Base-by-base conservation (phyloP, 2,888 invertebrate genomes). In the Holacanthella duospinosa region DNA sequence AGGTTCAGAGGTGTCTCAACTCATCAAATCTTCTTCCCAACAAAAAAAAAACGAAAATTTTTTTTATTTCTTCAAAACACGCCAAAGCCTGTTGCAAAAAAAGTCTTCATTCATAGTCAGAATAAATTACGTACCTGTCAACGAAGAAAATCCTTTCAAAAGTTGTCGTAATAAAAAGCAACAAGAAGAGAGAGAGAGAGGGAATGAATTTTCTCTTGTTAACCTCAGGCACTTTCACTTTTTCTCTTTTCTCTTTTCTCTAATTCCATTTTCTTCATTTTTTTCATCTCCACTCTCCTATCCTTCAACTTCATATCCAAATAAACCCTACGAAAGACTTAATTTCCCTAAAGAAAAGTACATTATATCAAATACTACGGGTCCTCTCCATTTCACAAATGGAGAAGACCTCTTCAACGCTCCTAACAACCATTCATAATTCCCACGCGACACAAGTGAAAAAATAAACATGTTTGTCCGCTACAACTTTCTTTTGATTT, bases 261-360 rank as follows among this genome's bases (percentile, higher is more conserved):
- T 26, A 27, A 29, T 2, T 28, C 1, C 29, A 6, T 27, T 56
- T 2, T 56, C 56, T 56, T 21, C 29, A 29, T 28, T 56, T 56
- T 56, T 29, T 21, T 56, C 28, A 3, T n/a, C 29, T 28, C 56
- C 1, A 2, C 29, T 2, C 29, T 28, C 27, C 9, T 36, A 36
- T 36, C 36, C 16, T 36, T 36, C 36, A 36, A 36, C 9, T 36
- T 36, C 9, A 36, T 9, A 6, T 36, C 36, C 36, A 16, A 16
- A 36, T 9, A 36, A 36, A 36, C 36, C 9, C n/a, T n/a, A n/a
- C 6, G 16, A 36, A 36, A 6, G 36, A 48, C 16, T 48, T 48
- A 48, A 48, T 48, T 48, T 48, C 48, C 48, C 48, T 21, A 48
- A 48, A 48, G 48, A 48, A 21, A 48, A 48, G 12, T 48, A 9